Conservation (phyloP, 2,797 vertebrate species). For the Micrastur ruficollis region DNA sequence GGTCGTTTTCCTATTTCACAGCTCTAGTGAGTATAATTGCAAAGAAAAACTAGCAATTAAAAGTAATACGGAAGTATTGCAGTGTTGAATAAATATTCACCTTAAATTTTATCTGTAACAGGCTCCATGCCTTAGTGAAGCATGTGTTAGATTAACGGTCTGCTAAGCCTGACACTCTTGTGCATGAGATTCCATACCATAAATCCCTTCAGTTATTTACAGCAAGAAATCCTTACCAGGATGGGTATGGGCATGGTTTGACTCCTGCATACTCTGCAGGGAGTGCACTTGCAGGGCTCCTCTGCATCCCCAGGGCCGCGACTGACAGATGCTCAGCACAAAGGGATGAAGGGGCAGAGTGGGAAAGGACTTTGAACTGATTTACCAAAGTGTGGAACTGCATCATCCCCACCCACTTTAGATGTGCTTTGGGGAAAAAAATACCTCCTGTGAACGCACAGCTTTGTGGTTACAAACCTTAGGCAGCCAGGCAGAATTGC, state of each 20-base stretch:
- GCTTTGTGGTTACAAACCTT: background rate
- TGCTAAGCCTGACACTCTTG: background rate
- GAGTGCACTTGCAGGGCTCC: background rate
- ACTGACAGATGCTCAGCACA: background rate
- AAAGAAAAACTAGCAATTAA: constrained; percentile 20
- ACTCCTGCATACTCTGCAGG: background rate
- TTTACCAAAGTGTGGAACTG: background rate
- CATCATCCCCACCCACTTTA: background rate
- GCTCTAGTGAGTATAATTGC: background rate
- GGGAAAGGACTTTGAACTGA: background rate
- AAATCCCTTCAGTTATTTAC: background rate
- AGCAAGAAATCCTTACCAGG: background rate
- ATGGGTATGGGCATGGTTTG: background rate
- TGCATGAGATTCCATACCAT: background rate
- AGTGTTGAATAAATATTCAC: background rate
- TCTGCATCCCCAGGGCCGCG: background rate
- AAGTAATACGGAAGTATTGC: background rate
- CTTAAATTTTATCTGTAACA: background rate
- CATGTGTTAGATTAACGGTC: background rate
- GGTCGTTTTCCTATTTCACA: background rate
- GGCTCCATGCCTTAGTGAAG: background rate
- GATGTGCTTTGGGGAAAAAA: background rate
- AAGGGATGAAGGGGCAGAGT: background rate
- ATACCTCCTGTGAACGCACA: background rate
- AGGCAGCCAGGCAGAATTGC: background rate